These are phyloP conservation scores for Geophilus truncorum DNA, from an alignment of 2,888 invertebrate species.

Conservation along the genomic window DNA sequence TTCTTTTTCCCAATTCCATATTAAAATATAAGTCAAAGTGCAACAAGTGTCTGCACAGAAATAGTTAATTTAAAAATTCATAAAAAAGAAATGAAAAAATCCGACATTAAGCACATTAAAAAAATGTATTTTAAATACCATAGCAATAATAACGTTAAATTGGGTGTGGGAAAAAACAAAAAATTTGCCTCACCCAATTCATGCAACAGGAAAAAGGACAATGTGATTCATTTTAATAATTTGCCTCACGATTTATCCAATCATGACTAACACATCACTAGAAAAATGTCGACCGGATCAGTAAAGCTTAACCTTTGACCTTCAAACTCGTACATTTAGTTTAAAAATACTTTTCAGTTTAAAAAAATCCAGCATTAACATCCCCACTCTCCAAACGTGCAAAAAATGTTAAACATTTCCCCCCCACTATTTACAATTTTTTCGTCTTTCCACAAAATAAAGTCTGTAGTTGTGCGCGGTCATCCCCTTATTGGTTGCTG, in stretches of 20 bases:
- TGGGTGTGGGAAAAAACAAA: not conserved
- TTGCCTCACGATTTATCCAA: conserved; percentile 8
- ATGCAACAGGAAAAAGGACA: conserved; percentile 7
- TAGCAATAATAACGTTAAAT: not conserved
- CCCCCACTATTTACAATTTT: no score
- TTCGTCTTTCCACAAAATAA: not conserved
- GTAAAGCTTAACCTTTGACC: not conserved
- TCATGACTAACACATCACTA: not conserved
- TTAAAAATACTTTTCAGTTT: not conserved
- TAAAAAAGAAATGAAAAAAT: not conserved
- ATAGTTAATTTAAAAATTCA: not conserved
- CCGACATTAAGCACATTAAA: no score
- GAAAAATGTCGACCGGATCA: not conserved
- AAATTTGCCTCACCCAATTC: not conserved
- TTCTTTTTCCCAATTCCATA: not conserved
- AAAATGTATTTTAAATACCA: no score
- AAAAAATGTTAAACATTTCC: not conserved
- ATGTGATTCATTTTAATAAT: conserved; percentile 5
- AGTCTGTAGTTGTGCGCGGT: not conserved
- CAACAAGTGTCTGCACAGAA: not conserved
- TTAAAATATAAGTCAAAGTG: not conserved
- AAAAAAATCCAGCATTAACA: not conserved
- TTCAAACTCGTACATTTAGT: not conserved
- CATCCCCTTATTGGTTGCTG: not conserved
- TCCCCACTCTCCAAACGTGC: not conserved